These are phyloP conservation scores for Perdita meconis DNA, from an alignment of 2,888 invertebrate genomes.

Conservation along the genomic window DNA sequence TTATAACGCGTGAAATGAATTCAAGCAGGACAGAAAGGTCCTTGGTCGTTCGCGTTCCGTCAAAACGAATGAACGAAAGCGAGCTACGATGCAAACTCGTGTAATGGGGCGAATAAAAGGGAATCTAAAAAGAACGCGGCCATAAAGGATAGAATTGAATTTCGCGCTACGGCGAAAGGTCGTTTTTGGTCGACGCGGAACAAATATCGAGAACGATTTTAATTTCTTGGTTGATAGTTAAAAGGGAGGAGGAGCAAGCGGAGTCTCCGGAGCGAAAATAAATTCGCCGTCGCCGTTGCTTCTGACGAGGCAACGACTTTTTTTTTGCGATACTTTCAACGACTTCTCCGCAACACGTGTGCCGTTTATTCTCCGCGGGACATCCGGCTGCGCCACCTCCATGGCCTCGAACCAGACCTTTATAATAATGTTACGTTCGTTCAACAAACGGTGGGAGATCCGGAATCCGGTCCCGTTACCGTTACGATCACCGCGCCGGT, in stretches of 20 bases:
- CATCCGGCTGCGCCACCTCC: slow-evolving; percentile 34
- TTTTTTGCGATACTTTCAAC: slow-evolving; percentile 3
- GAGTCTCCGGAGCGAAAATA: slow-evolving; percentile 9
- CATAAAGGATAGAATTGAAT: no score
- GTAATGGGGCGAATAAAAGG: background rate
- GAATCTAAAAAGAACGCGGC: no score
- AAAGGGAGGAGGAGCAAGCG: slow-evolving; percentile 12
- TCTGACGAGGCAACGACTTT: slow-evolving; percentile 23
- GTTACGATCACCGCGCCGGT: slow-evolving; percentile 61
- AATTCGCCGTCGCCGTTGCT: slow-evolving; percentile 32
- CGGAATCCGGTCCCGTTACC: slow-evolving; percentile 55
- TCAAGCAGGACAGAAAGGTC: slow-evolving; percentile 67
- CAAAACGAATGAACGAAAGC: background rate
- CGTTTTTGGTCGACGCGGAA: no score
- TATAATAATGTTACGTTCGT: slow-evolving; percentile 61
- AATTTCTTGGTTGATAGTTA: no score
- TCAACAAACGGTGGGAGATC: slow-evolving; percentile 45
- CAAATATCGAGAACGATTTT: no score
- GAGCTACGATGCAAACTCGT: background rate
- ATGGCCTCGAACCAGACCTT: slow-evolving; percentile 25
- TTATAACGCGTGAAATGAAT: slow-evolving; percentile 80
- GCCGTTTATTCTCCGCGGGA: slow-evolving; percentile 48
- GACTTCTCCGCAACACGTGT: slow-evolving; percentile 53
- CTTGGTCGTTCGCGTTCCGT: slow-evolving; percentile 5
- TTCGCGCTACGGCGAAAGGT: no score